Evolutionary conservation across 2,888 invertebrate species (phyloP).

Genomic region (Therioaphis trifolii): DNA sequence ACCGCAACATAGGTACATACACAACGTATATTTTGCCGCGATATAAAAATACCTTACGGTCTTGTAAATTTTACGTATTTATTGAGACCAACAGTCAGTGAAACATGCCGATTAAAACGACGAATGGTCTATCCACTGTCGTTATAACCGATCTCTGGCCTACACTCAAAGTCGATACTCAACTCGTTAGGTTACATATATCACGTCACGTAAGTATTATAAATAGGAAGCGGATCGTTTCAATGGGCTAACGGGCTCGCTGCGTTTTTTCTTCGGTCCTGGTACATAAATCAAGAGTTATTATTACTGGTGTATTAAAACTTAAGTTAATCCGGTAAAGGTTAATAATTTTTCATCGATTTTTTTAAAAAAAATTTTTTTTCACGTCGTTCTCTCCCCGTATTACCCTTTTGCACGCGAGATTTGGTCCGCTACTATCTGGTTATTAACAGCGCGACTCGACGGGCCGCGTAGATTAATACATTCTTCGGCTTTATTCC

Average conservation of each 20-base stretch:
- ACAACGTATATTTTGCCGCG: no score
- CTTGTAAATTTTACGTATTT: no score
- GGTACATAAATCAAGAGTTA: conserved; percentile 38
- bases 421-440: conserved; percentile 25
- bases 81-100: no score
- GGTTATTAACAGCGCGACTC: conserved; percentile 34
- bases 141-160: no score
- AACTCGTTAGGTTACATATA: no score
- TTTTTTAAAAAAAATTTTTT: conserved; percentile 30
- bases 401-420: conserved; percentile 2
- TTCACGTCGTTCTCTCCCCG: neutral
- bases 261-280: neutral
- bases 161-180: no score
- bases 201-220: no score
- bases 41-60: no score
- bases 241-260: neutral
- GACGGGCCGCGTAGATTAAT: conserved; percentile 28
- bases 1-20: no score
- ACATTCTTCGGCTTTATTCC: conserved; percentile 18
- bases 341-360: conserved; percentile 45
- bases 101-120: no score
- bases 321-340: conserved; percentile 33
- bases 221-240: neutral
- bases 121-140: no score
- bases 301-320: conserved; percentile 50